Evolutionary conservation across 2,113 vertebrate species (phyloP).

Genomic region (Rhinichthys klamathensis): DNA sequence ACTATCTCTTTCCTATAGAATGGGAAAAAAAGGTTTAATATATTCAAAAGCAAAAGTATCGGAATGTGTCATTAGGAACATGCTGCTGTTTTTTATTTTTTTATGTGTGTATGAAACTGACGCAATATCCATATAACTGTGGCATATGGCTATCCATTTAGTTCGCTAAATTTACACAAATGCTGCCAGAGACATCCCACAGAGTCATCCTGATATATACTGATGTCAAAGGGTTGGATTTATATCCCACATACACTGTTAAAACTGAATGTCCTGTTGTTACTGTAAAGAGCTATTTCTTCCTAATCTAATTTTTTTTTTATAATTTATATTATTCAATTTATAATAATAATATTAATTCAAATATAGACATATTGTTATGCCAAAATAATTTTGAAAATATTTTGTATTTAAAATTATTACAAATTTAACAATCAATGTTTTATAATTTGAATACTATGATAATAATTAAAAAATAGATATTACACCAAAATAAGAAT

Average conservation of each 20-base stretch:
- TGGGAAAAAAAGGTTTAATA: conserved; percentile 29
- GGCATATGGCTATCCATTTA: conserved; percentile 8
- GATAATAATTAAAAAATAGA: background rate
- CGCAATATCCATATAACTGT: background rate
- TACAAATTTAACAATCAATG: background rate
- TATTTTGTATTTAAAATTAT: background rate
- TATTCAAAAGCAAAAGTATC: conserved; percentile 15
- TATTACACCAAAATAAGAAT: background rate
- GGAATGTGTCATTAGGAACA: conserved; percentile 31
- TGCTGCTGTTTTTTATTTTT: conserved; percentile 22
- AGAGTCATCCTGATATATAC: background rate
- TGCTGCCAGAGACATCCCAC: conserved; percentile 2
- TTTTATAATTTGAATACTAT: background rate
- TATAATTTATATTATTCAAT: no score
- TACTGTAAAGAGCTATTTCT: background rate
- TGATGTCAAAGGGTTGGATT: background rate
- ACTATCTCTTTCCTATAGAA: conserved; percentile 40
- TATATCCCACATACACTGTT: background rate
- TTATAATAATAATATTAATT: background rate
- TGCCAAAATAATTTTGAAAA: background rate
- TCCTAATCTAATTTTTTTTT: no score
- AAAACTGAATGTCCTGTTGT: background rate
- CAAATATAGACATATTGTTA: background rate
- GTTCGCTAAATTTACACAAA: conserved; percentile 28
- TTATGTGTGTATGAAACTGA: background rate